A percentile compares a stretch with the other conserved stretches of the same genome.
Conservation (phyloP, 2,113 vertebrate species). For the Chloebia gouldiae region DNA sequence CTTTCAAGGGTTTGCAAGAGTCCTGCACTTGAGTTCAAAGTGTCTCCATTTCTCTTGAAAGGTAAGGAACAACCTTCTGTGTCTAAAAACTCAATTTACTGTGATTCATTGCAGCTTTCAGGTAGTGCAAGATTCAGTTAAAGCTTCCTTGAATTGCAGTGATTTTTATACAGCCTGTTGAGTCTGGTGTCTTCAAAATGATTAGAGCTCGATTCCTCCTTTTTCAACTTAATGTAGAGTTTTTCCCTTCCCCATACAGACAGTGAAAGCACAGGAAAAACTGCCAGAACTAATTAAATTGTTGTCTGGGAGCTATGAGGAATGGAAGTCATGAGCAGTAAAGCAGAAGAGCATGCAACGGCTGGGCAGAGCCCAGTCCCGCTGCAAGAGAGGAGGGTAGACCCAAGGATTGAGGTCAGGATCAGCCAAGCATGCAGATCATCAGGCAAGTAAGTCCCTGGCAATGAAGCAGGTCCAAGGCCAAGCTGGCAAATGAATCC, state of each 20-base stretch:
- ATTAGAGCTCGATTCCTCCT: not conserved
- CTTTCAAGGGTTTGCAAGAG: not conserved
- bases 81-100: not conserved
- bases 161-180: not conserved
- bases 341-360: fast-evolving
- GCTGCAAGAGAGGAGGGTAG: not conserved
- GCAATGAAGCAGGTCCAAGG: not conserved
- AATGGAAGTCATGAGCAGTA: not conserved
- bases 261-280: not conserved
- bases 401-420: not conserved
- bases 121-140: not conserved
- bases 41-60: not conserved
- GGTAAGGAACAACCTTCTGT: not conserved
- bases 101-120: not conserved
- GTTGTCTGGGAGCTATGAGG: not conserved
- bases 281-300: not conserved
- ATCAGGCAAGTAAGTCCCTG: not conserved
- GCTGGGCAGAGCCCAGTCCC: not conserved
- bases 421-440: not conserved
- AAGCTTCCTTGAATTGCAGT: not conserved
- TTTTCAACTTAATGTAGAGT: not conserved
- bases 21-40: not conserved
- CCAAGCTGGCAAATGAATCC: not conserved
- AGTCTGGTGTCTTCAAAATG: not conserved
- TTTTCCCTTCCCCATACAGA: not conserved